Evolutionary conservation across 2,888 invertebrate species (phyloP).

Genomic region (Suillia variegata): DNA sequence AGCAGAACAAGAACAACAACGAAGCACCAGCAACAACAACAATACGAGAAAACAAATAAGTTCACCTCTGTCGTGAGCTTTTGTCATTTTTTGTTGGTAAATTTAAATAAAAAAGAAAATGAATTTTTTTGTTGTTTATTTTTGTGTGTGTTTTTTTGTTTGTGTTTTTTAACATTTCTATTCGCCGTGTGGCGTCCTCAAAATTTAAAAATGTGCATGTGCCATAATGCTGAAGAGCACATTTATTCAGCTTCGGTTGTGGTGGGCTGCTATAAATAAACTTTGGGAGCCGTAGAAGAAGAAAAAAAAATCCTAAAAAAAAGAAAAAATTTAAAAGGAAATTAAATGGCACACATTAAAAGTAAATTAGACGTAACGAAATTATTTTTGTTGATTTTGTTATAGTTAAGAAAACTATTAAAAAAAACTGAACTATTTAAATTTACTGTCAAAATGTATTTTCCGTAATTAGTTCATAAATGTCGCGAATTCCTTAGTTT

Average conservation of each 20-base stretch:
- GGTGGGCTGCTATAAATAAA: background rate
- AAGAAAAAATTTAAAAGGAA: background rate
- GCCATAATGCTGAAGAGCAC: background rate
- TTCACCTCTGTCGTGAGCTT: background rate
- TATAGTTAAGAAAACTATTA: background rate
- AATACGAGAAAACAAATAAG: too few relatives aligned
- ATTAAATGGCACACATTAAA: constrained; percentile 2
- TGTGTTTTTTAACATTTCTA: background rate
- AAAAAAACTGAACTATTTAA: background rate
- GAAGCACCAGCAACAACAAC: too few relatives aligned
- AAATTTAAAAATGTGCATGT: background rate
- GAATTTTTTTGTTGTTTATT: background rate
- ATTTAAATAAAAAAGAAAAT: too few relatives aligned
- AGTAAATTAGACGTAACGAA: background rate
- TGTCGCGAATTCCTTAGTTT: too few relatives aligned
- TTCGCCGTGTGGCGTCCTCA: background rate
- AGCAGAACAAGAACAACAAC: too few relatives aligned
- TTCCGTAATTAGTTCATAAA: too few relatives aligned
- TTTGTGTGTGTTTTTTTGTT: background rate
- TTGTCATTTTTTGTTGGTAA: background rate
- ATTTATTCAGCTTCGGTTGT: too few relatives aligned
- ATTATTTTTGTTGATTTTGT: background rate
- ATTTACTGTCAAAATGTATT: too few relatives aligned
- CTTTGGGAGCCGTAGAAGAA: background rate
- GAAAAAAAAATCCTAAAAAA: background rate